Evolutionary conservation across 2,797 vertebrate species (phyloP).

Genomic region (Notolepis coatsorum): DNA sequence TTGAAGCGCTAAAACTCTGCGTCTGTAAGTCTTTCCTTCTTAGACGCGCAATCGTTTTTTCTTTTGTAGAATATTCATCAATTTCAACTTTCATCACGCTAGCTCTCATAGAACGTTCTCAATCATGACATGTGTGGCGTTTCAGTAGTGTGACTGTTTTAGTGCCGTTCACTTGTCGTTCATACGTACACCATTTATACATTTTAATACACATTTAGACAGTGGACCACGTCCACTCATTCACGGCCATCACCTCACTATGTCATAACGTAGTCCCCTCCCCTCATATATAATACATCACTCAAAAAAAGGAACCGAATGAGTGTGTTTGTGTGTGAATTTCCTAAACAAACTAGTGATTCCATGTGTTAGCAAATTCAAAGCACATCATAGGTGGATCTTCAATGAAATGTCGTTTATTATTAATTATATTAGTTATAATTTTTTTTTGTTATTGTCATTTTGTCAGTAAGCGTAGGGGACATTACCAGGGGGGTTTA

Average conservation of each 20-base stretch:
- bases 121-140: not conserved
- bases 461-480: not conserved
- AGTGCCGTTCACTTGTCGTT: not conserved
- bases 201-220: not conserved
- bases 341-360: not conserved
- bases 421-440: not conserved
- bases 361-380: not conserved
- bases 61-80: constrained; percentile 12
- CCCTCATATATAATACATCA: not conserved
- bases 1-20: constrained; percentile 15
- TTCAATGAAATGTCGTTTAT: not conserved
- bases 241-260: constrained; percentile 21
- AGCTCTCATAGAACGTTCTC: not conserved
- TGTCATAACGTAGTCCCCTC: constrained; percentile 13
- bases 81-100: constrained; percentile 17
- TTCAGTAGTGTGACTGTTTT: too few species aligned
- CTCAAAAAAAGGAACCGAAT: constrained; percentile 21
- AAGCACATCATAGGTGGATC: not conserved
- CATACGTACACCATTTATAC: not conserved
- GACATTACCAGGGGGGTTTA: constrained; percentile 52
- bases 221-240: constrained; percentile 17
- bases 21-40: constrained; percentile 21
- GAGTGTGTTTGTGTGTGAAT: constrained; percentile 38
- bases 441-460: not conserved
- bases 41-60: constrained; percentile 12